Base-by-base conservation (phyloP, 2,888 invertebrate species). In the Dyspetes luteomarginatus region DNA sequence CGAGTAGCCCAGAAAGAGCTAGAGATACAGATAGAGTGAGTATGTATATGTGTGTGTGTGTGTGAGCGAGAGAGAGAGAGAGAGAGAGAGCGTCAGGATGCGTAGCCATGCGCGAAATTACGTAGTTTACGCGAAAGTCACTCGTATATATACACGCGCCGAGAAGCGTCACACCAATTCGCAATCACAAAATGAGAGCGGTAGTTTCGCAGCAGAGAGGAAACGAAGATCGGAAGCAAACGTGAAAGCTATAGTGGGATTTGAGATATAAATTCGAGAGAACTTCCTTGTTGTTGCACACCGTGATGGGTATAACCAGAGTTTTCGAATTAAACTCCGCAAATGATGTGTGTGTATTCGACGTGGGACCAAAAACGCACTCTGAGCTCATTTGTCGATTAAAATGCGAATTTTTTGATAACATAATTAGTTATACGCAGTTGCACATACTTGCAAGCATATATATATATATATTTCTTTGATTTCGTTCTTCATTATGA, bases 91-190 rank as follows among this genome's bases (percentile, higher is more conserved):
- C 76, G 79, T 69, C 83, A 75, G 74, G 73, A 81, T 84, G 85
- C 76, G 82, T 85, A 87, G 85, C 88, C 85, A 86, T 84, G 85
- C 89, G 88, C 88, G 88, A 90, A 90, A 90, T 90, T 90, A 88
- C 89, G 86, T 86, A 87, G 86, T 86, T 87, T 86, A 76, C 80
- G 78, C 80, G 73, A 79, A 60, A 78, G 68, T 64, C 45, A 60
- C 80, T 71, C 58, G 48, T 65, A 65, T 48, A 58, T 30, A 26
- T 48, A 58, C 17, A 26, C 45, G 56, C 65, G 58, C 52, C 78
- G 69, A 76, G 78, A 72, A 85, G 78, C 71, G 82, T 83, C 83
- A 82, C 81, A 81, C 79, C 80, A 83, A 84, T 85, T 82, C 78
- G 64, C 64, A 36, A 73, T 73, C 60, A 55, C 62, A 72, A 26